phyloP scores from a whole-genome alignment of 2,888 invertebrate genomes.

The Torymus aiolomorphi region DNA sequence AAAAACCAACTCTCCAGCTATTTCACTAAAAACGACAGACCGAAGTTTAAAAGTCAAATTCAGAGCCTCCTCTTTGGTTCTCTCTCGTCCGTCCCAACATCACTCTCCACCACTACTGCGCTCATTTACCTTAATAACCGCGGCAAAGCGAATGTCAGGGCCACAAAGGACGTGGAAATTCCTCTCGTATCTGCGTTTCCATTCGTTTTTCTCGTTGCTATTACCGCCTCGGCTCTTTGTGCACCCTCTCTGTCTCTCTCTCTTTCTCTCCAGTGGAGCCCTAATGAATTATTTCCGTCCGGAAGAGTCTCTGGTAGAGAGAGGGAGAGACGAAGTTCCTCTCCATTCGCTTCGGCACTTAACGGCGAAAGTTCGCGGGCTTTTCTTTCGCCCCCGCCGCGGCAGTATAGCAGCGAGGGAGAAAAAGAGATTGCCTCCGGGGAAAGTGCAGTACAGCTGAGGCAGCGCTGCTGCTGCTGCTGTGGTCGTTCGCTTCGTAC shows the following conservation, averaged over 20 bases:
- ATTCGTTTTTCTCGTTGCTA: constrained; percentile 16
- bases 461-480: no score
- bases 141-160: constrained; percentile 36
- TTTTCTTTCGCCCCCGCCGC: no score
- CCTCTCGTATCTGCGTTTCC: constrained; percentile 29
- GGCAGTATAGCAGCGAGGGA: no score
- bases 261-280: constrained; percentile 13
- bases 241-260: constrained; percentile 16
- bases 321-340: neutral
- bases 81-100: neutral
- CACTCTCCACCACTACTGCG: neutral
- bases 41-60: no score
- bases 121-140: constrained; percentile 41
- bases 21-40: no score
- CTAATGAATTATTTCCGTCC: constrained; percentile 56
- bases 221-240: constrained; percentile 16
- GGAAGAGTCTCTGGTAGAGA: neutral
- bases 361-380: no score
- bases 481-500: no score
- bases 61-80: neutral
- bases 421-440: no score
- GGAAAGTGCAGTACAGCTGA: no score
- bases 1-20: no score
- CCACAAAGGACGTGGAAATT: constrained; percentile 37
- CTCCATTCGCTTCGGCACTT: neutral